phyloP scores from a whole-genome alignment of 1,140 invertebrate genomes.

The Philaenus spumarius region DNA sequence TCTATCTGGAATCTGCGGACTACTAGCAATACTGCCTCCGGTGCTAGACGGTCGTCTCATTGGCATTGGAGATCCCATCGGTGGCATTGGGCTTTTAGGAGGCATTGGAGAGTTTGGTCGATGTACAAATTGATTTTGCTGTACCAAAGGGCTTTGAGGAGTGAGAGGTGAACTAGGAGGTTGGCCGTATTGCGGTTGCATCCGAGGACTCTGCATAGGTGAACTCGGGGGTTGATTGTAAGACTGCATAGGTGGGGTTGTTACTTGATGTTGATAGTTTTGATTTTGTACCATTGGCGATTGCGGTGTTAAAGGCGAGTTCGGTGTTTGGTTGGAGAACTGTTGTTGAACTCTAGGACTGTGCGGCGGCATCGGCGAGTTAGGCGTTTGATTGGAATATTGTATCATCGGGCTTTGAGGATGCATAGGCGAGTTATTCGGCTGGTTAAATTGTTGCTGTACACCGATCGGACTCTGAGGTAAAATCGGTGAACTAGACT shows the following conservation, averaged over 20 bases:
- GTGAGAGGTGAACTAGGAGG: constrained; percentile 55
- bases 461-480: constrained; percentile 48
- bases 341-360: constrained; percentile 28
- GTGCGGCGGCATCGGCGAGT: constrained; percentile 40
- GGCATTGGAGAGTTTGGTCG: constrained; percentile 42
- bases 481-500: constrained; percentile 33
- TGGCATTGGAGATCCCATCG: constrained; percentile 47
- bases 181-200: constrained; percentile 41
- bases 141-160: constrained; percentile 52
- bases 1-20: constrained; percentile 44
- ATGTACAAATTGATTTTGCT: constrained; percentile 35
- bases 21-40: constrained; percentile 37
- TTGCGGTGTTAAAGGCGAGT: constrained; percentile 48
- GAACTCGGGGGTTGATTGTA: constrained; percentile 1
- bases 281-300: constrained; percentile 44
- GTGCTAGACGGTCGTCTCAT: constrained; percentile 46
- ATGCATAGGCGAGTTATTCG: constrained; percentile 21
- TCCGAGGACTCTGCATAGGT: constrained; percentile 29
- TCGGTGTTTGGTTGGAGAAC: constrained; percentile 48
- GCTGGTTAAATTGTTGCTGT: constrained; percentile 30
- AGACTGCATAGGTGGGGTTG: too few relatives aligned
- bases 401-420: constrained; percentile 27
- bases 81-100: constrained; percentile 45
- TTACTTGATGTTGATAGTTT: constrained; percentile 3
- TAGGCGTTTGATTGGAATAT: constrained; percentile 34